Evolutionary conservation across 2,797 vertebrate species (phyloP).

Genomic region (Rallus crepitans): DNA sequence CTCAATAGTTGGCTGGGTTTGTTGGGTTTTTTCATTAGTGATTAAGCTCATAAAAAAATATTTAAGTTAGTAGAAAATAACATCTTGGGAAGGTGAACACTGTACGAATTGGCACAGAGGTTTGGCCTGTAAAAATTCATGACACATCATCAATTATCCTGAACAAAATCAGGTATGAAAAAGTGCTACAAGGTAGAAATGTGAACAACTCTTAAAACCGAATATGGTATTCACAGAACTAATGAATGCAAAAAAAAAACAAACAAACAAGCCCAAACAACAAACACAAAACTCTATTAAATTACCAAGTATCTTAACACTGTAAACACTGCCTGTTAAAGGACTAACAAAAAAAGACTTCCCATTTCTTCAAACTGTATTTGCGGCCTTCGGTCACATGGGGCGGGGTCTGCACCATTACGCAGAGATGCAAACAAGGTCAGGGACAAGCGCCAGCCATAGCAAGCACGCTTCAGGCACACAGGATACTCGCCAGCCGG

Average conservation of each 20-base stretch:
- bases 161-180: not conserved
- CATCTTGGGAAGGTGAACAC: not conserved
- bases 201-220: not conserved
- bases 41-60: not conserved
- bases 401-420: rapidly evolving
- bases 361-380: not conserved
- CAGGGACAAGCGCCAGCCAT: not conserved
- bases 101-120: not conserved
- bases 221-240: rapidly evolving
- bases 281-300: not conserved
- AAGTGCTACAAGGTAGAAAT: not conserved
- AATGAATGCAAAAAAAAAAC: not conserved
- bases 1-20: not conserved
- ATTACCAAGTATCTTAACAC: not conserved
- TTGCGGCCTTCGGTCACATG: rapidly evolving
- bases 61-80: not conserved
- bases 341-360: rapidly evolving
- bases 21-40: not conserved
- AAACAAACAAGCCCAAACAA: too few relatives aligned
- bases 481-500: rapidly evolving
- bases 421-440: rapidly evolving
- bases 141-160: rapidly evolving
- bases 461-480: not conserved
- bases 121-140: not conserved
- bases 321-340: not conserved